phyloP scores from a whole-genome alignment of 37 sponge, comb jelly and placozoan species.

The Beroe forskalii region DNA sequence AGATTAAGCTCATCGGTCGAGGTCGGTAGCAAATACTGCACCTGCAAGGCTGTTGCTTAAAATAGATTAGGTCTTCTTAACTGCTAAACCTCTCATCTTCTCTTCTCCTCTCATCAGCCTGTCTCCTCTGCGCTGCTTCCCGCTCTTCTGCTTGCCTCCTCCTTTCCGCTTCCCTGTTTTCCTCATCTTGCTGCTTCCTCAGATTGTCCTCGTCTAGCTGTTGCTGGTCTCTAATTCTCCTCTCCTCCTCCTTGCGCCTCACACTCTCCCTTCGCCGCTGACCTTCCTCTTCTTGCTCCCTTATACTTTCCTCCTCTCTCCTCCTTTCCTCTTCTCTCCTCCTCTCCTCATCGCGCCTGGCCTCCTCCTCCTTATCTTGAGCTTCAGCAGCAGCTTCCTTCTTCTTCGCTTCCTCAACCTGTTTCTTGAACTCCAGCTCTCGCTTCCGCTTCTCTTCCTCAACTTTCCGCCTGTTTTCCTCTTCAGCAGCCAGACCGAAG shows the following conservation, averaged over 20 bases:
- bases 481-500: constrained; percentile 24
- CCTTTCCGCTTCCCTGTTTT: background rate
- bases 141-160: background rate
- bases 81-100: background rate
- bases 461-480: constrained; percentile 39
- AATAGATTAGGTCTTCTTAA: no score
- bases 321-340: background rate
- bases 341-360: background rate
- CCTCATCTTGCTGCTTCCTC: background rate
- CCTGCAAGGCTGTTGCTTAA: no score
- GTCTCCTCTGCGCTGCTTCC: background rate
- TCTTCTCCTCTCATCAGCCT: background rate
- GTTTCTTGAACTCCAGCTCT: background rate
- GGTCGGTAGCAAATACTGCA: no score
- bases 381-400: constrained; percentile 27
- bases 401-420: constrained; percentile 18
- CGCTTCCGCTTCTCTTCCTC: constrained; percentile 37
- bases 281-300: background rate
- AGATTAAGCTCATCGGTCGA: no score
- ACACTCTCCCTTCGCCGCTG: background rate
- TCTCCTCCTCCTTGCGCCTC: background rate
- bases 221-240: background rate
- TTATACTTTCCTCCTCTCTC: background rate
- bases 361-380: background rate
- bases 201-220: background rate